phyloP scores from a whole-genome alignment of 2,888 invertebrate genomes.

The Didymodactylos carnosus region DNA sequence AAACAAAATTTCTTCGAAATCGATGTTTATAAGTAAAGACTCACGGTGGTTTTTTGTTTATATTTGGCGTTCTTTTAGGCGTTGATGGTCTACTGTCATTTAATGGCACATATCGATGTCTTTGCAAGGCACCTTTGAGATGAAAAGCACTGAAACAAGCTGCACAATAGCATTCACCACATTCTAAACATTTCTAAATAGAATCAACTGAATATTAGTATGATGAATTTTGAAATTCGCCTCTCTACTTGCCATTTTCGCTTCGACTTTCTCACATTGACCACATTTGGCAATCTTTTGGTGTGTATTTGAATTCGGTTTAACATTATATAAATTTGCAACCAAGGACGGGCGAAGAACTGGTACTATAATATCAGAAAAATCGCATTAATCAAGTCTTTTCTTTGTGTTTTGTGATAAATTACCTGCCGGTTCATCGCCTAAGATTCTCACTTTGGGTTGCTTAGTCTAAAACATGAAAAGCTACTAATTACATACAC shows the following conservation, averaged over 20 bases:
- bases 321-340: not conserved
- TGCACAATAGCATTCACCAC: conserved; percentile 32
- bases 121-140: conserved; percentile 31
- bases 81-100: not conserved
- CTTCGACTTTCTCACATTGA: conserved; percentile 31
- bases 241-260: conserved; percentile 24
- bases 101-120: conserved; percentile 30
- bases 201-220: not conserved
- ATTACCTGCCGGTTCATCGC: not conserved
- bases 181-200: conserved; percentile 30
- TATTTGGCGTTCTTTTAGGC: not conserved
- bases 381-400: not conserved
- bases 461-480: not conserved
- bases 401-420: not conserved
- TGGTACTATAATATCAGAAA: not conserved
- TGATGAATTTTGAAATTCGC: not conserved
- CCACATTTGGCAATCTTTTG: conserved; percentile 23
- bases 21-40: not conserved
- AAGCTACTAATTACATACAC: too few relatives aligned
- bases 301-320: not conserved
- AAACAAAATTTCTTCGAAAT: not conserved
- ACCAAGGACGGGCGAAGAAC: not conserved
- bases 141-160: conserved; percentile 33
- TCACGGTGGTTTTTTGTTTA: not conserved
- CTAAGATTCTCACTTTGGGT: not conserved